These are phyloP conservation scores for Epinotia nisella DNA, from an alignment of 2,888 invertebrate genomes.

Conservation along the genomic window DNA sequence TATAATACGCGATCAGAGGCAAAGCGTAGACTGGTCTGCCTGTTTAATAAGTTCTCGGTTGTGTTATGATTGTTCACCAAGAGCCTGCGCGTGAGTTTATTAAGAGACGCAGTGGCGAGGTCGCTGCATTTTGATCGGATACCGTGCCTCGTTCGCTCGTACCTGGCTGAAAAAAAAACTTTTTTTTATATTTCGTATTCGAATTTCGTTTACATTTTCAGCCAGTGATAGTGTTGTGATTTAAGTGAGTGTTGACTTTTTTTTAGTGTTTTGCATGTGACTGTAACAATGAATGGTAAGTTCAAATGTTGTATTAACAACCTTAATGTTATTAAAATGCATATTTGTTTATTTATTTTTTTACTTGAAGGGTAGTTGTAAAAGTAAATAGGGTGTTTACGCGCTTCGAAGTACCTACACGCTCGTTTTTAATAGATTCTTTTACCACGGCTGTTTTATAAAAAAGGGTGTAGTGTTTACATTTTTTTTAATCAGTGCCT, in stretches of 20 bases:
- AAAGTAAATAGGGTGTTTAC: neutral
- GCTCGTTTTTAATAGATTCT: neutral
- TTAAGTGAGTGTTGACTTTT: slow-evolving; percentile 7
- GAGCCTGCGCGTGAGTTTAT: slow-evolving; percentile 32
- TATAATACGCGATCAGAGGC: neutral
- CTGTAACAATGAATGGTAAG: slow-evolving; percentile 31
- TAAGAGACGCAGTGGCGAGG: slow-evolving; percentile 29
- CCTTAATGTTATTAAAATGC: neutral
- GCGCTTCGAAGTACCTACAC: neutral
- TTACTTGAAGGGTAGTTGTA: neutral
- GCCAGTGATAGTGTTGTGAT: slow-evolving; percentile 40
- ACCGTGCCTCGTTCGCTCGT: slow-evolving; percentile 32
- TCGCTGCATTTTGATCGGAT: slow-evolving; percentile 34
- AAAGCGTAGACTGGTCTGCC: neutral
- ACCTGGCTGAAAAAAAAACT: slow-evolving; percentile 22
- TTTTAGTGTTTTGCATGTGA: slow-evolving; percentile 23
- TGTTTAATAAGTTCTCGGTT: neutral
- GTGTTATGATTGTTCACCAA: neutral
- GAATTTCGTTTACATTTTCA: neutral
- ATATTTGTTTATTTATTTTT: neutral
- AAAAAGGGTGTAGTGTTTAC: too few species aligned
- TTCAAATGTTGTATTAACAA: neutral
- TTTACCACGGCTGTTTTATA: too few species aligned
- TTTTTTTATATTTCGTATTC: neutral
- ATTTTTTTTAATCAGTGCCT: too few species aligned